phyloP scores from a whole-genome alignment of 2,888 invertebrate genomes.

The Loripinus fragilis region DNA sequence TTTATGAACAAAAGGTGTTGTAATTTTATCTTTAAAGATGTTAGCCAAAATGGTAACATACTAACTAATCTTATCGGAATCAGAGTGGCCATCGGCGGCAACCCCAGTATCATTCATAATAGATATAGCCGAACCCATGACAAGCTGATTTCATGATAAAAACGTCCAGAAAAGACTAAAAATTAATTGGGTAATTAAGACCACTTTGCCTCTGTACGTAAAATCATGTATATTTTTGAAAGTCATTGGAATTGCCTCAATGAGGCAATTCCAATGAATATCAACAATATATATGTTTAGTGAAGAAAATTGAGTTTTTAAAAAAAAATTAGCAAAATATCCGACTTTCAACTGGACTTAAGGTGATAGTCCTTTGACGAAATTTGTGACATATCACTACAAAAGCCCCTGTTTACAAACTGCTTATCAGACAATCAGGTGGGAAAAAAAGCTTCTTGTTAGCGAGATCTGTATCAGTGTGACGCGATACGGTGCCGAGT shows the following conservation, averaged over 20 bases:
- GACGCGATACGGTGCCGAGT: conserved; percentile 55
- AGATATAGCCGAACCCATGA: not conserved
- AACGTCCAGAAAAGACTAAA: too few relatives aligned
- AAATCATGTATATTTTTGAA: too few relatives aligned
- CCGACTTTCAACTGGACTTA: too few relatives aligned
- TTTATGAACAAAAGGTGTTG: not conserved
- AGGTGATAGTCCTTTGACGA: conserved; percentile 1
- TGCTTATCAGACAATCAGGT: conserved; percentile 40
- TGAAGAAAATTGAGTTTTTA: too few relatives aligned
- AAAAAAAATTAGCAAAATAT: too few relatives aligned
- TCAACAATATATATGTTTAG: too few relatives aligned
- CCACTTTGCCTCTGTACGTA: too few relatives aligned
- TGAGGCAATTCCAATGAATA: too few relatives aligned
- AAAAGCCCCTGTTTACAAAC: conserved; percentile 56
- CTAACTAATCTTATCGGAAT: conserved; percentile 7
- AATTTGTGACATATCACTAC: conserved; percentile 15
- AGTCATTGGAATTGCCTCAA: too few relatives aligned
- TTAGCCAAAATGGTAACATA: not conserved
- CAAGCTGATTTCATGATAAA: not conserved
- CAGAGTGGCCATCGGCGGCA: not conserved
- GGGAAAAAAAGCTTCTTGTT: conserved; percentile 44
- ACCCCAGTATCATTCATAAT: not conserved
- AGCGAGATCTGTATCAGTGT: conserved; percentile 50
- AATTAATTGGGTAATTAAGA: too few relatives aligned
- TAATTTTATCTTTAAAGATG: not conserved